These are phyloP conservation scores for Myotis myotis DNA, from an alignment of 2,797 vertebrate genomes.

Conservation along the genomic window DNA sequence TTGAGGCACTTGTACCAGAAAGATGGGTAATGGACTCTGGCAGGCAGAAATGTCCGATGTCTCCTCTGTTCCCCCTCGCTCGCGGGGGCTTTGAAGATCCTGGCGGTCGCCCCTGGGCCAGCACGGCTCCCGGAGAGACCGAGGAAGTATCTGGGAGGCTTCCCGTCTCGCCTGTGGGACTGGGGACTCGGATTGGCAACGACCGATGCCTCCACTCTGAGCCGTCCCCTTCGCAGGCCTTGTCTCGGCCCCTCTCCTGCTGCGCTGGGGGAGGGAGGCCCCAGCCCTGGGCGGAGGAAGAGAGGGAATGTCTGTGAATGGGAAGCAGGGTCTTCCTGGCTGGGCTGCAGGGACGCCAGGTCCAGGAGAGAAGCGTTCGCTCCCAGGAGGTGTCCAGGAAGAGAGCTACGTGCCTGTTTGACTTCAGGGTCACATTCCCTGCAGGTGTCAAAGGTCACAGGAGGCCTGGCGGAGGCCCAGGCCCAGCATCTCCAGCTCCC, in stretches of 20 bases:
- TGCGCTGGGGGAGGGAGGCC: neutral
- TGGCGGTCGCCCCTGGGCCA: neutral
- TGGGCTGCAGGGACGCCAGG: neutral
- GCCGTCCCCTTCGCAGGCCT: too few species aligned
- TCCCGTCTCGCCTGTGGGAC: neutral
- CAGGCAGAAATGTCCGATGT: neutral
- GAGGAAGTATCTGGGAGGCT: neutral
- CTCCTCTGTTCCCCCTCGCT: fast-evolving
- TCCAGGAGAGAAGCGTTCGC: neutral
- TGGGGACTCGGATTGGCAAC: neutral
- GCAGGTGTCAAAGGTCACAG: neutral
- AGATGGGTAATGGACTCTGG: neutral
- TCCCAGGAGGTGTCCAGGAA: neutral
- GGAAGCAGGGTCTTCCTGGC: neutral
- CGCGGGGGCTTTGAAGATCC: neutral
- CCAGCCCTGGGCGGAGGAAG: neutral
- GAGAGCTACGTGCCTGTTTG: neutral
- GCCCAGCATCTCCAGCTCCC: neutral
- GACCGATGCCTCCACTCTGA: neutral
- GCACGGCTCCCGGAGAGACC: neutral
- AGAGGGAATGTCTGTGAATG: fast-evolving
- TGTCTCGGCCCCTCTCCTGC: neutral
- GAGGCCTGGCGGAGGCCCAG: neutral
- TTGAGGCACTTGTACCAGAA: neutral
- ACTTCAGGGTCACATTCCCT: neutral